Conservation (phyloP, 2,113 vertebrate genomes). For the Colinus virginianus region DNA sequence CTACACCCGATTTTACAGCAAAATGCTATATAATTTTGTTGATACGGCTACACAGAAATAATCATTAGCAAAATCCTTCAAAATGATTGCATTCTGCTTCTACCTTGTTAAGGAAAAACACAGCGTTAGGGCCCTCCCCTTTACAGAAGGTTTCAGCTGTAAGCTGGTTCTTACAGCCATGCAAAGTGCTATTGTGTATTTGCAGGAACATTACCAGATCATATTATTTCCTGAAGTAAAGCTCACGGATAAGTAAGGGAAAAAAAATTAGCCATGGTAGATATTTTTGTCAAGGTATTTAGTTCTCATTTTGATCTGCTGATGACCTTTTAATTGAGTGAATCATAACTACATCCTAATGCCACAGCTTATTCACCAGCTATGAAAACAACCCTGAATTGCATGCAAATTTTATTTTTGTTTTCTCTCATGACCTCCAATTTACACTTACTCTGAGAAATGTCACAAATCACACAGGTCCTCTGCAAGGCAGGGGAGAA, state of each 20-base stretch:
- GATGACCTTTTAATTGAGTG: slow-evolving; percentile 58
- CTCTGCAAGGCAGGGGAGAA: not conserved
- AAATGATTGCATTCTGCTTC: not conserved
- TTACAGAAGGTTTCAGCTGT: not conserved
- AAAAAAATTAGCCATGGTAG: not conserved
- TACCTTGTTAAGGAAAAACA: not conserved
- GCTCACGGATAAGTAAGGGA: not conserved
- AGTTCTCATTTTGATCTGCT: slow-evolving; percentile 49
- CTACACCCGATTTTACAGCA: not conserved
- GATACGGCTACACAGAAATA: slow-evolving; percentile 5
- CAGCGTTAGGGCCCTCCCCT: not conserved
- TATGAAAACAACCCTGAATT: slow-evolving; percentile 26
- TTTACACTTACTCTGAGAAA: not conserved
- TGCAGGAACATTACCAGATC: not conserved
- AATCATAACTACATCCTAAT: slow-evolving; percentile 44
- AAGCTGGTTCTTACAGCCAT: not conserved
- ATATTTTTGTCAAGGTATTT: slow-evolving; percentile 55
- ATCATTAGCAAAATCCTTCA: slow-evolving; percentile 15
- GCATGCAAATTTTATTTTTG: slow-evolving; percentile 39
- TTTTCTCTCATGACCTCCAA: slow-evolving; percentile 6
- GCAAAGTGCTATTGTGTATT: not conserved
- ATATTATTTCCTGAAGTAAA: not conserved
- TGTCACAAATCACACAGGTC: not conserved
- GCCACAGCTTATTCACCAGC: slow-evolving; percentile 33
- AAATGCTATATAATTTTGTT: not conserved